Evolutionary conservation across 2,888 invertebrate genomes (phyloP).

Genomic region (Melangyna quadrimaculata): DNA sequence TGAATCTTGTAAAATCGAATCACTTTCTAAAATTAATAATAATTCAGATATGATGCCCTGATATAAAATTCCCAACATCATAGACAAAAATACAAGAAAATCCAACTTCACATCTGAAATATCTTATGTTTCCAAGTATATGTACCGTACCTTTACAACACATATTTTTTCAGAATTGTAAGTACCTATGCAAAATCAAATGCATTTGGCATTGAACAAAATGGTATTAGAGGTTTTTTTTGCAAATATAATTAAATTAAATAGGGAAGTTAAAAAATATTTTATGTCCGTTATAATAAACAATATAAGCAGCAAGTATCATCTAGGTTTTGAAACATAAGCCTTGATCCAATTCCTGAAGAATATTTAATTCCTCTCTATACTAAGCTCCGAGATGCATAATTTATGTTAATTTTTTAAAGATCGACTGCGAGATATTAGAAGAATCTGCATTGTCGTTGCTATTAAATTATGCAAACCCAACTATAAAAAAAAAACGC

Average conservation of each 20-base stretch:
- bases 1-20: too few relatives aligned
- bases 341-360: constrained; percentile 4
- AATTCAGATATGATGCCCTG: too few relatives aligned
- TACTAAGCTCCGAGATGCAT: constrained; percentile 4
- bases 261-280: not conserved
- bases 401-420: constrained; percentile 46
- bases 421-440: not conserved
- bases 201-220: too few relatives aligned
- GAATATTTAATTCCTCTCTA: not conserved
- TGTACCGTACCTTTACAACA: too few relatives aligned
- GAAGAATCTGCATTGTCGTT: constrained; percentile 6
- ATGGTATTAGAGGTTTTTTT: too few relatives aligned
- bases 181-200: too few relatives aligned
- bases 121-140: too few relatives aligned
- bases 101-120: too few relatives aligned
- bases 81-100: too few relatives aligned
- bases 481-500: constrained; percentile 29
- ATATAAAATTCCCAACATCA: too few relatives aligned
- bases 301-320: not conserved
- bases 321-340: not conserved
- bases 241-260: not conserved
- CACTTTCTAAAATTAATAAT: too few relatives aligned
- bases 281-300: not conserved
- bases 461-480: constrained; percentile 28
- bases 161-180: too few relatives aligned